phyloP scores from a whole-genome alignment of 2,888 invertebrate genomes.

The Harpalus rufipes region DNA sequence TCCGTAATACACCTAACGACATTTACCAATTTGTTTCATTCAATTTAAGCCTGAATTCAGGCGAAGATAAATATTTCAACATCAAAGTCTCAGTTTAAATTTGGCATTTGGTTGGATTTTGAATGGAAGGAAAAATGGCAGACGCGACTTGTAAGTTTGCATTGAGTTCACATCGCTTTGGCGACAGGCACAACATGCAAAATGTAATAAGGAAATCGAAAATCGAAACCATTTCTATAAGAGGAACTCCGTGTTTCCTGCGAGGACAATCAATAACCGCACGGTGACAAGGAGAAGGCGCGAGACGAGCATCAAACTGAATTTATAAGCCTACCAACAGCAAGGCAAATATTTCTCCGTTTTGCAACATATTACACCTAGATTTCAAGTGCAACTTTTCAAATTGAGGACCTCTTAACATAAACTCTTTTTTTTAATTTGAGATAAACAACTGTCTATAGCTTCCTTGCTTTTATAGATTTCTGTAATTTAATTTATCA shows the following conservation, averaged over 20 bases:
- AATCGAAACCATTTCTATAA: constrained; percentile 60
- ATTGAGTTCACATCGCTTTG: constrained; percentile 16
- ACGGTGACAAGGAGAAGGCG: constrained; percentile 4
- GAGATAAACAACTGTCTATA: too few relatives aligned
- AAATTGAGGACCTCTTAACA: too few relatives aligned
- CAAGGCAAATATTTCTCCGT: background rate
- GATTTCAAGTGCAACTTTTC: background rate
- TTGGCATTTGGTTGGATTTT: constrained; percentile 20
- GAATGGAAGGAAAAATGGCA: background rate
- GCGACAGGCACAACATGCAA: constrained; percentile 61
- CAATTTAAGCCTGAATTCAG: constrained; percentile 12
- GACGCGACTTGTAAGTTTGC: constrained; percentile 10
- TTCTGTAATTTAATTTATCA: too few relatives aligned
- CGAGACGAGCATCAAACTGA: constrained; percentile 15
- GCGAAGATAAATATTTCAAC: constrained; percentile 13
- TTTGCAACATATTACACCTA: background rate
- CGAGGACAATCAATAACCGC: constrained; percentile 40
- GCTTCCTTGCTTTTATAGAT: too few relatives aligned
- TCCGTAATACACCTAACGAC: background rate
- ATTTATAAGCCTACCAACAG: background rate
- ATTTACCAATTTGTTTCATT: constrained; percentile 23
- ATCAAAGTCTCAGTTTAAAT: constrained; percentile 20
- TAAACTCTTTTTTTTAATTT: too few relatives aligned
- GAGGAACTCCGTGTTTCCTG: constrained; percentile 55
- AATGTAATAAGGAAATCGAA: constrained; percentile 60